A percentile compares a stretch with the other conserved stretches of the same genome.
These are phyloP conservation scores for Octodonta nipae DNA, from an alignment of 2,888 invertebrate genomes.

Conservation along the genomic window DNA sequence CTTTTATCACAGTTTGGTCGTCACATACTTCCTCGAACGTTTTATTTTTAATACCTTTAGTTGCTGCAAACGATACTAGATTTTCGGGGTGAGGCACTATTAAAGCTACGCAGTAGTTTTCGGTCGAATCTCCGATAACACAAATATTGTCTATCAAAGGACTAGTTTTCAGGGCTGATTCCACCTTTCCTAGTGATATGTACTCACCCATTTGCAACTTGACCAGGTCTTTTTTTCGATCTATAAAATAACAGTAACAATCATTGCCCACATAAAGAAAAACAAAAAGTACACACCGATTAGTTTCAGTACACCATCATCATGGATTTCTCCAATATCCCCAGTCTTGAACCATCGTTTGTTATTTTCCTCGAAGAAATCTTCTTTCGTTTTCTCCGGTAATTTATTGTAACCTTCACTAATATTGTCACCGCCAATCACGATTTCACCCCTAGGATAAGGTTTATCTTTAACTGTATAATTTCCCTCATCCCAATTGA, in stretches of 20 bases:
- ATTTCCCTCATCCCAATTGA: constrained; percentile 88
- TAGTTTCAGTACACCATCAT: constrained; percentile 86
- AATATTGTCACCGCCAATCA: constrained; percentile 72
- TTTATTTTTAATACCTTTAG: constrained; percentile 43
- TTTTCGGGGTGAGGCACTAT: constrained; percentile 69
- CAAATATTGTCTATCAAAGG: constrained; percentile 92
- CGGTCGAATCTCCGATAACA: constrained; percentile 79
- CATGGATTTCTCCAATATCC: constrained; percentile 86
- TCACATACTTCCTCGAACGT: constrained; percentile 64
- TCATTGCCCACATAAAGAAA: not conserved
- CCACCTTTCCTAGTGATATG: constrained; percentile 90
- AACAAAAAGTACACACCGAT: constrained; percentile 55
- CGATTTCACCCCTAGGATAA: constrained; percentile 63
- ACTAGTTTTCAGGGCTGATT: constrained; percentile 84
- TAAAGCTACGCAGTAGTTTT: constrained; percentile 74
- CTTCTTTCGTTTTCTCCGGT: constrained; percentile 73
- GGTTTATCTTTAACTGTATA: constrained; percentile 78
- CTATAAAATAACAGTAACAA: constrained; percentile 38
- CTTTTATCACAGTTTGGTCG: constrained; percentile 56
- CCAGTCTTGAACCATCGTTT: constrained; percentile 88
- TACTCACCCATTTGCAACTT: too few species aligned
- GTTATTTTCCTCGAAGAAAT: constrained; percentile 70
- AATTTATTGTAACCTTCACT: constrained; percentile 91
- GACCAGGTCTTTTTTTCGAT: constrained; percentile 99
- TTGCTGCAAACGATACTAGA: constrained; percentile 55